A percentile compares a stretch with the other conserved stretches of the same genome.
Conservation (phyloP, 2,797 vertebrate genomes). For the Orestias chungarensis region DNA sequence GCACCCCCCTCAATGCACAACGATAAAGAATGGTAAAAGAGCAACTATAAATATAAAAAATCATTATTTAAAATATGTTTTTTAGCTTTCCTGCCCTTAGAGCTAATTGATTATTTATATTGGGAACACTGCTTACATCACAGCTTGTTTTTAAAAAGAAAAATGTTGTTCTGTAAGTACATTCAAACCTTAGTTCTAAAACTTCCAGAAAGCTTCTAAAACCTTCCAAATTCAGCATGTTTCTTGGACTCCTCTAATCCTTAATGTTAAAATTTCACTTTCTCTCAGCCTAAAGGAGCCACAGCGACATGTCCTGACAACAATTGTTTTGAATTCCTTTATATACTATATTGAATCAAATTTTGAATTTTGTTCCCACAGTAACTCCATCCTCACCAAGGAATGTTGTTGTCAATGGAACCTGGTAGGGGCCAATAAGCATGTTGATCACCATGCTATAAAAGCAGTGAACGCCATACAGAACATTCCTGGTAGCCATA, state of each 20-base stretch:
- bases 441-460: neutral
- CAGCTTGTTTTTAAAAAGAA: too few relatives aligned
- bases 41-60: too few relatives aligned
- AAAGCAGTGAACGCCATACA: neutral
- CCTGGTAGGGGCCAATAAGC: neutral
- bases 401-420: neutral
- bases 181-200: too few relatives aligned
- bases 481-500: neutral
- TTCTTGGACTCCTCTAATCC: neutral
- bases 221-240: neutral
- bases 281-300: neutral
- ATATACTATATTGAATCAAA: neutral
- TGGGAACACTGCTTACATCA: too few relatives aligned
- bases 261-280: neutral
- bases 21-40: too few relatives aligned
- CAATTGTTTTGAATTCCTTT: neutral
- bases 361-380: neutral
- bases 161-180: too few relatives aligned
- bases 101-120: too few relatives aligned
- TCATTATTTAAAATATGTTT: too few relatives aligned
- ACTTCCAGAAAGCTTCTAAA: neutral
- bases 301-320: neutral
- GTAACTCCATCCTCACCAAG: neutral
- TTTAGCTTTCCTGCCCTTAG: too few relatives aligned
- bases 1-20: too few relatives aligned